A percentile compares a stretch with the other conserved stretches of the same genome.
phyloP scores from a whole-genome alignment of 2,797 vertebrate genomes.

The Astyanax mexicanus region DNA sequence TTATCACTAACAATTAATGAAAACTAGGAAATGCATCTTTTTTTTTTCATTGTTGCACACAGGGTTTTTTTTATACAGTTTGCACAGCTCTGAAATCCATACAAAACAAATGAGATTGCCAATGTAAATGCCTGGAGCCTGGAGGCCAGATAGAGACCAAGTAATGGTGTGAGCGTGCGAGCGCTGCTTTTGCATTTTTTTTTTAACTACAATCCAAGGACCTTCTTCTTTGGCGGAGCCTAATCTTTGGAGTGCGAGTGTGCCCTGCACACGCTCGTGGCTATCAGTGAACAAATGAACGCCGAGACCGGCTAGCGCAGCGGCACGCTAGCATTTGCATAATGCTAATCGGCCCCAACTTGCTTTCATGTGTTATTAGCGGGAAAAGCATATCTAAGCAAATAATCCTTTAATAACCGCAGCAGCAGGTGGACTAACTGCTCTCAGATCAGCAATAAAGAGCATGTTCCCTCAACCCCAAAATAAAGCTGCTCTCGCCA shows the following conservation, averaged over 20 bases:
- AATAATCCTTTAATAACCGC: constrained; percentile 28
- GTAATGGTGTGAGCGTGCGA: neutral
- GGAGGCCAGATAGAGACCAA: constrained; percentile 2
- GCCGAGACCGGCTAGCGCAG: neutral
- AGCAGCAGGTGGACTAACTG: constrained; percentile 12
- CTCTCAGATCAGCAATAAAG: constrained; percentile 16
- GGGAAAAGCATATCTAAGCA: constrained; percentile 14
- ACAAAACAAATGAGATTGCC: constrained; percentile 18
- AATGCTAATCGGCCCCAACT: neutral
- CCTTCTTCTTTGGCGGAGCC: constrained; percentile 4
- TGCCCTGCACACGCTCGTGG: neutral
- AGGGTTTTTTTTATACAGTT: constrained; percentile 28
- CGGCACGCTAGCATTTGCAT: constrained; percentile 17
- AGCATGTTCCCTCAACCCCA: neutral
- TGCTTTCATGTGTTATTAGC: constrained; percentile 30
- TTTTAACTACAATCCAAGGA: constrained; percentile 1
- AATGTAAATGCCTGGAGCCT: neutral
- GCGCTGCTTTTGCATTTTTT: neutral
- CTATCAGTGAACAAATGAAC: neutral
- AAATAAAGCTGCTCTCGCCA: constrained; percentile 3
- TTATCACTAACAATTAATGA: constrained; percentile 3
- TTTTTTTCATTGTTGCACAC: constrained; percentile 14
- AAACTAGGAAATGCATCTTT: constrained; percentile 27
- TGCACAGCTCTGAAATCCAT: constrained; percentile 9
- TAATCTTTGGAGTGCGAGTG: neutral